These are phyloP conservation scores for Daphoenositta chrysoptera DNA, from an alignment of 2,113 vertebrate genomes.

Conservation along the genomic window DNA sequence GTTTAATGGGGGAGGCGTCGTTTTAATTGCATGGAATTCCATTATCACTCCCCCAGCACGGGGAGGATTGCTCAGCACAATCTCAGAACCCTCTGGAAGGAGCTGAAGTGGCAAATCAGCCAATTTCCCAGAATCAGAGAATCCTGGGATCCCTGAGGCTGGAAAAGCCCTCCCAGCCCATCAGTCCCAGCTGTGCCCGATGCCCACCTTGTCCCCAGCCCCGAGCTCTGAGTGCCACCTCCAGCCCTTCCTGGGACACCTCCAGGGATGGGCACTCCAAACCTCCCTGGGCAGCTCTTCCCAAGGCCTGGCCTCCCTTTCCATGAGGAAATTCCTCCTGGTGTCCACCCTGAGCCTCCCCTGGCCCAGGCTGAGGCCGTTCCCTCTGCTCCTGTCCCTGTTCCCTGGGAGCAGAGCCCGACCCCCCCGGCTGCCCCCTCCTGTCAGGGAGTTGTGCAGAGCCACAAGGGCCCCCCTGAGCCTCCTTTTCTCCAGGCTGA, in stretches of 20 bases:
- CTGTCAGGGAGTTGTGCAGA: background rate
- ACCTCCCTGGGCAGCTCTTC: background rate
- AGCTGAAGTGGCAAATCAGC: background rate
- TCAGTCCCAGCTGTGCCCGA: background rate
- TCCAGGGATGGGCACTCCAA: background rate
- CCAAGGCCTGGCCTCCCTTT: background rate
- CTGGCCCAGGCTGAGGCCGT: background rate
- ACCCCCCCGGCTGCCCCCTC: background rate
- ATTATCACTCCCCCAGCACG: background rate
- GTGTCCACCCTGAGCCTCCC: background rate
- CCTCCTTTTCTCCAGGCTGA: background rate
- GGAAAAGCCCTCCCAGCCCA: background rate
- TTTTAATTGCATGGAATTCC: background rate
- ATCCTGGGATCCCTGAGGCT: fast-evolving
- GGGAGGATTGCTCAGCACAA: background rate
- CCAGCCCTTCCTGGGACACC: background rate
- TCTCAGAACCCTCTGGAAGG: background rate
- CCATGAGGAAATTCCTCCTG: background rate
- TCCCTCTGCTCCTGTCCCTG: background rate
- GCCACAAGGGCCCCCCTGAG: background rate
- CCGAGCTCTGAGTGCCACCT: background rate
- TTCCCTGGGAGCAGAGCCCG: background rate
- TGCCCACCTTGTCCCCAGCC: background rate
- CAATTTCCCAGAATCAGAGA: background rate
- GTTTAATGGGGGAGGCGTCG: background rate